phyloP scores from a whole-genome alignment of 53 echinoderm and acorn worm species.

The Apostichopus leukothele region DNA sequence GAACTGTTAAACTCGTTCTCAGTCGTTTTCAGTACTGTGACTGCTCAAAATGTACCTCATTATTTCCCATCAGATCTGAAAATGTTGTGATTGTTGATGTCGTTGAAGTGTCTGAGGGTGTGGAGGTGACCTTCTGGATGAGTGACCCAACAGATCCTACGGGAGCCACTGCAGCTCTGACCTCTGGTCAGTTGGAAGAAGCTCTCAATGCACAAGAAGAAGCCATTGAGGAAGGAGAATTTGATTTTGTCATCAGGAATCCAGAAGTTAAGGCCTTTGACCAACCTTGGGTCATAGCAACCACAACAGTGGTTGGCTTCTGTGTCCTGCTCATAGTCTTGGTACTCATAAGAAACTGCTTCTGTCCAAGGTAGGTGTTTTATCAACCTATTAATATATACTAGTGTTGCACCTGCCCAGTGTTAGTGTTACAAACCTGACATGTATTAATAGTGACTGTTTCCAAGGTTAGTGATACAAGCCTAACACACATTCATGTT shows the following conservation, averaged over 20 bases:
- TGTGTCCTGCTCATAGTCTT: conserved; percentile 58
- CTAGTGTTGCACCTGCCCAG: too few relatives aligned
- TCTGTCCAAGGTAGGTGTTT: conserved; percentile 51
- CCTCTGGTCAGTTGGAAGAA: conserved; percentile 60
- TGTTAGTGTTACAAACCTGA: too few relatives aligned
- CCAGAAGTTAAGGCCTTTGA: conserved; percentile 30
- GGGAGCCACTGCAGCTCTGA: conserved; percentile 56
- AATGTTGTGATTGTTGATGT: conserved; percentile 61
- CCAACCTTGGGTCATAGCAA: conserved; percentile 73
- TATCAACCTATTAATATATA: too few relatives aligned
- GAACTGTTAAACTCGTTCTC: too few relatives aligned
- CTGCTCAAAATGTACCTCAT: too few relatives aligned
- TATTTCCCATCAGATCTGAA: conserved; percentile 44
- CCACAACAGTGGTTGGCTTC: conserved; percentile 53
- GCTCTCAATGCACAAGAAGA: conserved; percentile 49
- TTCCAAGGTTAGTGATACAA: too few relatives aligned
- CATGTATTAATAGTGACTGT: too few relatives aligned
- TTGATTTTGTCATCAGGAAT: conserved; percentile 54
- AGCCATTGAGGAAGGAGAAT: conserved; percentile 55
- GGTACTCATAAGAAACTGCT: conserved; percentile 61
- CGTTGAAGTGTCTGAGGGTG: conserved; percentile 45
- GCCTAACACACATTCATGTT: too few relatives aligned
- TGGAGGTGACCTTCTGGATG: conserved; percentile 85
- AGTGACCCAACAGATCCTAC: conserved; percentile 71
- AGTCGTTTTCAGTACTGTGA: too few relatives aligned